These are phyloP conservation scores for Tyrophagus putrescentiae DNA, from an alignment of 1,140 invertebrate genomes.

Conservation along the genomic window DNA sequence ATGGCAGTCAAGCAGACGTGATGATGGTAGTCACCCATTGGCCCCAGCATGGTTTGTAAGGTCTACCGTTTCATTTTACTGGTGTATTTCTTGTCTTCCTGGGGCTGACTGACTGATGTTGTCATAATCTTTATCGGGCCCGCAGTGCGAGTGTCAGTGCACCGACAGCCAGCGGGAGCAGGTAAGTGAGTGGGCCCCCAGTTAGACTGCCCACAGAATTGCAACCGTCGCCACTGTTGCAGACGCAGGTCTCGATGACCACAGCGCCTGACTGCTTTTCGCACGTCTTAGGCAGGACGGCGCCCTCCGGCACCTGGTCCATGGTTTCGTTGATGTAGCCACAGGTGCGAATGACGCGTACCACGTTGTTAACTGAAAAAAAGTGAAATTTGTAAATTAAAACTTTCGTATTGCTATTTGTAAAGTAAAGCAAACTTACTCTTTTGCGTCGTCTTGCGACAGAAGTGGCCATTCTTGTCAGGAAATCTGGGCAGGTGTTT, in stretches of 20 bases:
- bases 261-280: constrained; percentile 27
- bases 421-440: constrained; percentile 35
- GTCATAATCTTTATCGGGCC: neutral
- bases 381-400: constrained; percentile 7
- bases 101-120: neutral
- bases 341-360: constrained; percentile 26
- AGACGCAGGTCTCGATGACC: constrained; percentile 27
- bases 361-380: constrained; percentile 24
- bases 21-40: no score
- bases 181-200: neutral
- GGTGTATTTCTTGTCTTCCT: neutral
- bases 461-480: constrained; percentile 42
- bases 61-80: no score
- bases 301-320: constrained; percentile 1
- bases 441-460: constrained; percentile 58
- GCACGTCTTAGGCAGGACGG: constrained; percentile 23
- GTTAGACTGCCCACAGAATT: constrained; percentile 14
- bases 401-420: neutral
- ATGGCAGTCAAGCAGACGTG: no score
- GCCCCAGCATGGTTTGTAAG: no score
- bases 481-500: constrained; percentile 44
- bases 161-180: neutral
- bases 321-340: constrained; percentile 24
- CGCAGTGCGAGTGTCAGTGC: neutral
- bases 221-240: constrained; percentile 25